Conservation (phyloP, 2,888 invertebrate species). For the Gastracanthus pulcherrimus region DNA sequence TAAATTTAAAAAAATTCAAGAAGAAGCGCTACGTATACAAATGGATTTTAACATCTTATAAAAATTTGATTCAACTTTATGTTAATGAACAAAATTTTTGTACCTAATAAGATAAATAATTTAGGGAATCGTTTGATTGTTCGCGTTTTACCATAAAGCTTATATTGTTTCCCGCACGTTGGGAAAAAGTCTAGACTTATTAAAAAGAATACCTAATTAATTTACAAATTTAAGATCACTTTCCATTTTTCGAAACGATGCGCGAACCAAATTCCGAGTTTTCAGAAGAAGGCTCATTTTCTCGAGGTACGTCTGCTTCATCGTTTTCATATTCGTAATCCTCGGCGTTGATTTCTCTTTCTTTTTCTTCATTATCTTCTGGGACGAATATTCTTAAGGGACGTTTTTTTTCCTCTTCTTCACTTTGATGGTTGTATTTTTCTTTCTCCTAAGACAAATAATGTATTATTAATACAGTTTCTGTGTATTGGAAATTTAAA, state of each 20-base stretch:
- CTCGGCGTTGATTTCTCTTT: constrained; percentile 48
- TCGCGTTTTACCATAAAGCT: too few relatives aligned
- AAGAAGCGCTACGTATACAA: background rate
- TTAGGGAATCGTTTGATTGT: too few relatives aligned
- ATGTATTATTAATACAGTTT: too few relatives aligned
- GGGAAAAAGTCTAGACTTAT: constrained; percentile 59
- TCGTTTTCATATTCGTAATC: constrained; percentile 69
- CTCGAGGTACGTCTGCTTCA: constrained; percentile 56
- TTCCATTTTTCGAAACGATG: constrained; percentile 62
- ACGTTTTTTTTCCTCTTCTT: constrained; percentile 65
- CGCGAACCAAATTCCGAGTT: constrained; percentile 68
- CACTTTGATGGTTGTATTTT: constrained; percentile 37
- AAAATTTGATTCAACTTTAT: background rate
- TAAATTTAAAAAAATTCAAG: constrained; percentile 31
- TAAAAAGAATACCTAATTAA: constrained; percentile 52
- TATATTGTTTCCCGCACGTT: background rate
- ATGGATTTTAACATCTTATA: background rate
- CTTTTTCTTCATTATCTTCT: constrained; percentile 63
- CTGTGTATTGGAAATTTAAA: too few relatives aligned
- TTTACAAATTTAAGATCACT: constrained; percentile 43
- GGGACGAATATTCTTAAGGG: constrained; percentile 77
- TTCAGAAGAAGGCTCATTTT: constrained; percentile 20
- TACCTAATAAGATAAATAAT: background rate
- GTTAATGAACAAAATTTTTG: background rate
- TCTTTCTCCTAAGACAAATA: constrained; percentile 51